Base-by-base conservation (phyloP, 2,113 vertebrate genomes). In the Tyto alba region DNA sequence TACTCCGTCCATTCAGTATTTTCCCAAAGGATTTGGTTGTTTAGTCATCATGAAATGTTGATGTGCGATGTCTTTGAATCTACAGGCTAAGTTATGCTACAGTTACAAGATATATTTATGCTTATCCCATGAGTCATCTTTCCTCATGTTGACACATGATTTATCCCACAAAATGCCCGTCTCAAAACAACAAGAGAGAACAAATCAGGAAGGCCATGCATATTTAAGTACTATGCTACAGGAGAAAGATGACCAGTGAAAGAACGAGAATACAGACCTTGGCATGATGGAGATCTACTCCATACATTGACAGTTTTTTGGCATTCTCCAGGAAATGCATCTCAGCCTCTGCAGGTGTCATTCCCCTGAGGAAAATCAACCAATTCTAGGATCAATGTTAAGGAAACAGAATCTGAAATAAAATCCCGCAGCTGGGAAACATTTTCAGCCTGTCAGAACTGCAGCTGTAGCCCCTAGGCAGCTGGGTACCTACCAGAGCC, bases 301-400 rank as follows among this genome's bases (percentile, higher is more conserved):
- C 99, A 40, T 99, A 99, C 99, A 99, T 99, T 21, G 99, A 99
- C 2, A 99, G 97, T 82, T 99, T 99, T 98, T 99, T 99, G 97
- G 99, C 99, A 85, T 99, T 99, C 97, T 99, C 99, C 97, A 99
- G 96, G 96, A 99, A 99, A 97, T 99, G 98, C 96, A 99, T 99
- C 97, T 99, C 99, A 50, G 99, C 99, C 88, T 99, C 99, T 18
- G 99, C 99, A 53, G 99, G 99, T 41, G 99, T 99, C 99, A 99
- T 99, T 94, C 99, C 99, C 98, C 99, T 99, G 96, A 75, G 87
- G 48, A 93, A 96, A 74, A 50, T 21, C 25, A 94, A 93, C 27
- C n/a, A 75, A 47, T 75, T 63, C 17, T 19, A 53, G 21, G 19
- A 80, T 56, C 45, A 88, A 4, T 40, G 10, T 48, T 88, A 91